phyloP scores from a whole-genome alignment of 2,888 invertebrate species.

The Thymelicus sylvestris region DNA sequence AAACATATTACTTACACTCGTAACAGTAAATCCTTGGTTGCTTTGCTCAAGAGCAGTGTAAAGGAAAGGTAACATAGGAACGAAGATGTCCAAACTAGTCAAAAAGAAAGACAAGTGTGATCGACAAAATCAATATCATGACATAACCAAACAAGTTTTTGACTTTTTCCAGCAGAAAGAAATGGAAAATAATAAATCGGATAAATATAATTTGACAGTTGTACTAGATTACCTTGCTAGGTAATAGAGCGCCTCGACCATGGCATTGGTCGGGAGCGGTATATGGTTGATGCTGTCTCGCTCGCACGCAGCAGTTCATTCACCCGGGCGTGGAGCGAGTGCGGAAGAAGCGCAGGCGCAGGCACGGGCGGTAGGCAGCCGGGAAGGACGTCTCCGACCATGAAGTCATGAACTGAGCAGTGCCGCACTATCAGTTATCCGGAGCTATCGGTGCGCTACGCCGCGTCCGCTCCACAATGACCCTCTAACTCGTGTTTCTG shows the following conservation, averaged over 20 bases:
- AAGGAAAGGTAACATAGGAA: background rate
- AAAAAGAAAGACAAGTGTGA: background rate
- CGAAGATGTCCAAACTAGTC: background rate
- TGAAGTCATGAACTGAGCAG: constrained; percentile 81
- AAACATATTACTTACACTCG: too few relatives aligned
- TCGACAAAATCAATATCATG: background rate
- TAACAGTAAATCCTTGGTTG: too few relatives aligned
- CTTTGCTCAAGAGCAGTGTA: background rate
- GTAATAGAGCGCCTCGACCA: constrained; percentile 68
- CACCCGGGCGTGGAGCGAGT: constrained; percentile 68
- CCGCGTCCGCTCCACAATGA: constrained; percentile 72
- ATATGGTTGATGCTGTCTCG: constrained; percentile 52
- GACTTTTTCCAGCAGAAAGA: constrained; percentile 26
- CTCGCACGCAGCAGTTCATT: constrained; percentile 78
- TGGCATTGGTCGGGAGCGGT: constrained; percentile 69
- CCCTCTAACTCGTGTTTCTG: constrained; percentile 70
- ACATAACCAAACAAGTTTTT: constrained; percentile 21
- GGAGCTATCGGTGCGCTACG: constrained; percentile 76
- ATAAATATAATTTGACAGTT: constrained; percentile 55
- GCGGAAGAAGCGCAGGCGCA: constrained; percentile 80
- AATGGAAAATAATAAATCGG: constrained; percentile 45
- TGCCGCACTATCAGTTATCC: constrained; percentile 82
- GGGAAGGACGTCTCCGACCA: constrained; percentile 80
- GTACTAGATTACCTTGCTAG: constrained; percentile 72
- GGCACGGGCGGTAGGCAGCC: constrained; percentile 68